phyloP scores from a whole-genome alignment of 1,140 invertebrate genomes.

The Lethocerus indicus region DNA sequence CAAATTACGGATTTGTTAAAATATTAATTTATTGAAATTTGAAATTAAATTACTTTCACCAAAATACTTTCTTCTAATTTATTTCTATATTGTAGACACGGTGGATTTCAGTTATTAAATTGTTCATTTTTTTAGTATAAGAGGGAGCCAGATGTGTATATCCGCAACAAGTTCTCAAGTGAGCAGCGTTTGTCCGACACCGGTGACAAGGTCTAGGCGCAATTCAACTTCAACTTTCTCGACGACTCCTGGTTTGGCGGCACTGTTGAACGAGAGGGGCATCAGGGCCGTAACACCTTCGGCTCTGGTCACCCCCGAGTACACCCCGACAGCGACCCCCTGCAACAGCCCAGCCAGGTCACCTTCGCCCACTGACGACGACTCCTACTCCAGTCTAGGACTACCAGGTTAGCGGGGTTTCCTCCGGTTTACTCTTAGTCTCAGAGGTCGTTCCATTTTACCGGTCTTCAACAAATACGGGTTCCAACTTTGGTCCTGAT shows the following conservation, averaged over 20 bases:
- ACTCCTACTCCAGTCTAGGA: conserved; percentile 8
- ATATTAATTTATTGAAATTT: no score
- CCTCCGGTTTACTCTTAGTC: neutral
- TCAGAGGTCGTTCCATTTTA: neutral
- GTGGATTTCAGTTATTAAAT: no score
- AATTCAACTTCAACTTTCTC: conserved; percentile 60
- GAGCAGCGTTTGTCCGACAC: conserved; percentile 29
- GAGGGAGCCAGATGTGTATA: conserved; percentile 27
- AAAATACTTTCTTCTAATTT: no score
- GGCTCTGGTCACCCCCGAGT: conserved; percentile 30
- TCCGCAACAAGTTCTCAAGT: conserved; percentile 28
- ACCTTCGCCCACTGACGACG: conserved; percentile 29
- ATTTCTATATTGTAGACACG: no score
- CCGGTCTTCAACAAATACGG: neutral
- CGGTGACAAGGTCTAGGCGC: conserved; percentile 38
- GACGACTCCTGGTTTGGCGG: conserved; percentile 57
- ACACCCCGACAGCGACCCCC: conserved; percentile 52
- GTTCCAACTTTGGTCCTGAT: neutral
- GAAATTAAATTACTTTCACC: no score
- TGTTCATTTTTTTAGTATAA: conserved; percentile 29
- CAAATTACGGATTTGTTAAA: no score
- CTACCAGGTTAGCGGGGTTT: conserved; percentile 26
- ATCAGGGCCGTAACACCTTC: conserved; percentile 53
- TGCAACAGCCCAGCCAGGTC: conserved; percentile 23
- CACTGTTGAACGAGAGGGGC: conserved; percentile 63